Evolutionary conservation across 2,113 vertebrate genomes (phyloP), one percentile per base, ranked within the genome.

Genomic region (Halichoerus grypus): DNA sequence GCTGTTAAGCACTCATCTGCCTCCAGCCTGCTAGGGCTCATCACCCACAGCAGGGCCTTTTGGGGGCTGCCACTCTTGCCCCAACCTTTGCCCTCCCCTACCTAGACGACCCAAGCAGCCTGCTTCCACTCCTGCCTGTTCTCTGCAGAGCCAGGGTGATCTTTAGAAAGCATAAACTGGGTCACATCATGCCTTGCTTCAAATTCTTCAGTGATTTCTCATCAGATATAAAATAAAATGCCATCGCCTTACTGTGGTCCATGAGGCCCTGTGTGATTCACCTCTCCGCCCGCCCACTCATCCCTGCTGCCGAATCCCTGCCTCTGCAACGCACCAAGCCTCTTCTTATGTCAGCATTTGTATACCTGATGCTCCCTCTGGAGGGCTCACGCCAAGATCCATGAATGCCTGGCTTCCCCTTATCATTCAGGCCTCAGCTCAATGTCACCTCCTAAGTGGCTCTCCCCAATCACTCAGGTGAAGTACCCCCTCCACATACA

Each of bases 221-320:
- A 14, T 55, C 39, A 26, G 1, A 28, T 12, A 24, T 15, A 28
- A 59, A 83, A 42, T 63, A 19, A 72, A 93, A 42, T 21, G 22
- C 24, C 21, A 18, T 0, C 14, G 39, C 39, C n/a, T 26, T 63
- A 7, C 33, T 7, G 11, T n/a, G 39, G 33, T 22, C 57, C 57
- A 0, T 3, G 3, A 69, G 33, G n/a, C 51, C 16, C 57, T 22
- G 0, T 4, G 18, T 5, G 31, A 18, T 16, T n/a, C 14, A 6
- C 10, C 22, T 26, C 59, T 65, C 82, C 10, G 49, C 33, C 69
- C n/a, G 16, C 77, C 49, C 15, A 21, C 51, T 24, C 5, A 19
- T 7, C 19, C 80, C 55, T 42, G 12, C 31, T 0, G 31, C 53
- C 42, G 13, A 53, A 31, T 9, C 74, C 85, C 42, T n/a, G 31